A percentile compares a stretch with the other conserved stretches of the same genome.
These are phyloP conservation scores for Hemiscyllium ocellatum DNA, from an alignment of 2,113 vertebrate genomes.

Conservation along the genomic window DNA sequence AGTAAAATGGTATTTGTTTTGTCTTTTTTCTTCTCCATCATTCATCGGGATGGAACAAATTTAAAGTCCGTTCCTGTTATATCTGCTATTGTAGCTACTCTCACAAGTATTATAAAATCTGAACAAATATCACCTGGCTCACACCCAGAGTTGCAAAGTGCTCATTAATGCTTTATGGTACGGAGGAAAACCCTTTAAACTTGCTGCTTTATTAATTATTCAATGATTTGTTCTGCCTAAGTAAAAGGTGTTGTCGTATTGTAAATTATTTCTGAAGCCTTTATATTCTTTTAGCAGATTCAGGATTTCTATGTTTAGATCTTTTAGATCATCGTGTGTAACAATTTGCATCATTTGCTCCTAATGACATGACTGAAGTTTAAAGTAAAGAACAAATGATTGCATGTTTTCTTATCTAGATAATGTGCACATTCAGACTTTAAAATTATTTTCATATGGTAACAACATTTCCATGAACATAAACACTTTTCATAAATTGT, in stretches of 20 bases:
- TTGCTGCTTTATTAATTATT: constrained; percentile 2
- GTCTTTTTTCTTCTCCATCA: too few relatives aligned
- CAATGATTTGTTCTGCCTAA: not conserved
- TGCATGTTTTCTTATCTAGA: not conserved
- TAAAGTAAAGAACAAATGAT: not conserved
- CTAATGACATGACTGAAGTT: not conserved
- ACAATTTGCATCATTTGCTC: not conserved
- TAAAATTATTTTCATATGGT: not conserved
- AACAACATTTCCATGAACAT: not conserved
- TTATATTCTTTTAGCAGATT: not conserved
- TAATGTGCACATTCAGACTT: not conserved
- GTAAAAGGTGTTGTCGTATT: not conserved
- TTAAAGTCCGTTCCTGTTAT: not conserved
- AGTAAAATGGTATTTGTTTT: too few relatives aligned
- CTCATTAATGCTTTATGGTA: not conserved
- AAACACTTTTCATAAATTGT: not conserved
- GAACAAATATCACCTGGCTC: not conserved
- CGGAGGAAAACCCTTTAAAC: not conserved
- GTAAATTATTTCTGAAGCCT: not conserved
- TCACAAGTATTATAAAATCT: not conserved
- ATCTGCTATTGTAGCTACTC: not conserved
- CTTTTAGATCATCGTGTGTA: not conserved
- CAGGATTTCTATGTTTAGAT: not conserved
- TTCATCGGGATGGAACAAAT: too few relatives aligned
- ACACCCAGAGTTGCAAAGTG: not conserved